A percentile compares a stretch with the other conserved stretches of the same genome.
phyloP scores from a whole-genome alignment of 2,888 invertebrate species.

The Chrysolina oricalcia region DNA sequence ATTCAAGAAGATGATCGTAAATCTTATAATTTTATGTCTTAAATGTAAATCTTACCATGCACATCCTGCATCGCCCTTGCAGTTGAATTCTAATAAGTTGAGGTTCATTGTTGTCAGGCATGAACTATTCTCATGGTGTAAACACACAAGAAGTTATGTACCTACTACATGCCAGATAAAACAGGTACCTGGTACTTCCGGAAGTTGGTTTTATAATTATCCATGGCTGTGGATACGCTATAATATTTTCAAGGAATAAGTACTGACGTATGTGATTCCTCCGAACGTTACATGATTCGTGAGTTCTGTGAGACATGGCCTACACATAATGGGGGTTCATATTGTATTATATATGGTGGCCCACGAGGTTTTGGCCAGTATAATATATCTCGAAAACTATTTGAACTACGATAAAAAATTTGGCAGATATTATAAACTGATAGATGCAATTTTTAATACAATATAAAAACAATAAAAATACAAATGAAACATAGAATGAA shows the following conservation, averaged over 20 bases:
- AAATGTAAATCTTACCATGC: slow-evolving; percentile 22
- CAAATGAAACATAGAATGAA: too few species aligned
- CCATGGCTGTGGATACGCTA: neutral
- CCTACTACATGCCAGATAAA: neutral
- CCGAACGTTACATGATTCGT: neutral
- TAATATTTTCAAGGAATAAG: neutral
- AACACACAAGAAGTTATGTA: slow-evolving; percentile 21
- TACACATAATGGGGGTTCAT: too few species aligned
- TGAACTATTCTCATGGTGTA: slow-evolving; percentile 18
- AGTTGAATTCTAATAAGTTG: slow-evolving; percentile 14
- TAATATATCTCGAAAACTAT: too few species aligned
- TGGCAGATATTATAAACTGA: too few species aligned
- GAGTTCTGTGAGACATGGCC: neutral
- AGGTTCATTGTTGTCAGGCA: slow-evolving; percentile 16
- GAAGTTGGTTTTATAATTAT: slow-evolving; percentile 14
- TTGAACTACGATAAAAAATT: too few species aligned
- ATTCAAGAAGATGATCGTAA: slow-evolving; percentile 12
- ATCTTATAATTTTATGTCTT: slow-evolving; percentile 23
- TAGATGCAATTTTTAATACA: too few species aligned
- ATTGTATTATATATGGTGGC: too few species aligned
- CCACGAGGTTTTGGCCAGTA: too few species aligned
- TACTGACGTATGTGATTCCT: neutral
- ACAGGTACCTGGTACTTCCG: slow-evolving; percentile 15
- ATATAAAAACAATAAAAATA: too few species aligned
- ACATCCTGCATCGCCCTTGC: slow-evolving; percentile 22